Evolutionary conservation across 2,888 invertebrate genomes (phyloP).

Genomic region (Epistrophe grossulariae): DNA sequence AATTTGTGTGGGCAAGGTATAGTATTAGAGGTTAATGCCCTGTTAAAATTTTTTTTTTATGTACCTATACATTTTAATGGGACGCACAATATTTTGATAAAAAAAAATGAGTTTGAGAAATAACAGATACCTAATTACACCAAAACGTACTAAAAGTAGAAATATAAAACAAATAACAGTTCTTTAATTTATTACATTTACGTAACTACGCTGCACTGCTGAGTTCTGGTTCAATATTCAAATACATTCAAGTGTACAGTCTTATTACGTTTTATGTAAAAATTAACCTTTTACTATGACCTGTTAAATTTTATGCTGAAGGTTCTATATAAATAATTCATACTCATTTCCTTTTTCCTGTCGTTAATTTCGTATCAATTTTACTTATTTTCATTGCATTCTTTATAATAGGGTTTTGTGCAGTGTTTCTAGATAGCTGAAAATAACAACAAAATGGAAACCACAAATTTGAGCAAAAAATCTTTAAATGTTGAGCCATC

Average conservation of each 20-base stretch:
- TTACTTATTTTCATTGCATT: background rate
- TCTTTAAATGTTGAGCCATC: slow-evolving; percentile 20
- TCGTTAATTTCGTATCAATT: background rate
- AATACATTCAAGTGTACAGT: slow-evolving; percentile 17
- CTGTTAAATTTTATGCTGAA: background rate
- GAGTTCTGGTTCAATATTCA: slow-evolving; percentile 22
- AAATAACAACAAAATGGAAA: slow-evolving; percentile 40
- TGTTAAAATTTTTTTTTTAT: too few relatives aligned
- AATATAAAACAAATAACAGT: background rate
- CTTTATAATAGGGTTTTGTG: background rate
- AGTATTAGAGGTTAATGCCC: too few relatives aligned
- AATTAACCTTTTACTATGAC: slow-evolving; percentile 19
- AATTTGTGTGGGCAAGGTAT: too few relatives aligned
- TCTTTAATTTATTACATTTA: background rate
- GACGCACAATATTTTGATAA: too few relatives aligned
- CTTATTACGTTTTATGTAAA: slow-evolving; percentile 3
- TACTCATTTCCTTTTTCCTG: background rate
- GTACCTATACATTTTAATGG: too few relatives aligned
- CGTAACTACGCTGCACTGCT: background rate
- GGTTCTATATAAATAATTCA: slow-evolving; percentile 20
- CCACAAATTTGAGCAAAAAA: slow-evolving; percentile 36
- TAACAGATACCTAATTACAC: background rate
- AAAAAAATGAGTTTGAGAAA: too few relatives aligned
- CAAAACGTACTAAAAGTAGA: background rate
- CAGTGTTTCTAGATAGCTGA: slow-evolving; percentile 12